Base-by-base conservation (phyloP, 2,113 vertebrate genomes). In the Lepus europaeus region DNA sequence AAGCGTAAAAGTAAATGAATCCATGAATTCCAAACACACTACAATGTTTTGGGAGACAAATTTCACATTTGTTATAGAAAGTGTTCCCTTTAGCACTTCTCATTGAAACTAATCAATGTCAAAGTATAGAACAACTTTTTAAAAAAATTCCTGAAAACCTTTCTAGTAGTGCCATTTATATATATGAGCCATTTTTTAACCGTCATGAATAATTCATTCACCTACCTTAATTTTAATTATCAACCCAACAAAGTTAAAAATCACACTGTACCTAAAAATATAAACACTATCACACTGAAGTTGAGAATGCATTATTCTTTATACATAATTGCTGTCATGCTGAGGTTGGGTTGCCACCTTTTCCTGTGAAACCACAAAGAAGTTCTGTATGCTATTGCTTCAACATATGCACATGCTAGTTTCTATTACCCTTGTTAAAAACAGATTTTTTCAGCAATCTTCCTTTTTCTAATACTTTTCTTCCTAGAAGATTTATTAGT, bases 141-240 rank as follows among this genome's bases (percentile, higher is more conserved):
- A 5, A 77, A 45, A 45, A 45, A 45, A 94, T 97, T 94, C 51
- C 16, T 82, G 73, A 79, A 56, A 90, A 89, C 11, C 61, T 59
- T n/a, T 80, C 25, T 86, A 56, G 45, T 72, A 61, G 19, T 72
- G 76, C 61, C 23, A 81, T 92, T 94, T 80, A 70, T 89, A 25
- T 82, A 85, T 78, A 82, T 97, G 97, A 95, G 56, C 87, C 89
- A 82, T 64, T 98, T 59, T 98, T 97, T 66, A 95, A 97, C 97
- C 83, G 14, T 82, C 29, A 98, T 98, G 95, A 98, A 98, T 98
- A 98, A 98, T 98, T 98, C 97, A 98, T 97, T 89, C 39, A 96
- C 83, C 90, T 97, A 98, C 84, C 97, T 98, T 98, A 98, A 97
- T 98, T 98, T 98, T 98, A 98, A 98, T 98, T 97, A 98, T 96